A percentile compares a stretch with the other conserved stretches of the same genome.
phyloP scores from a whole-genome alignment of 37 sponge, comb jelly and placozoan species.

The Chondrosia reniformis region DNA sequence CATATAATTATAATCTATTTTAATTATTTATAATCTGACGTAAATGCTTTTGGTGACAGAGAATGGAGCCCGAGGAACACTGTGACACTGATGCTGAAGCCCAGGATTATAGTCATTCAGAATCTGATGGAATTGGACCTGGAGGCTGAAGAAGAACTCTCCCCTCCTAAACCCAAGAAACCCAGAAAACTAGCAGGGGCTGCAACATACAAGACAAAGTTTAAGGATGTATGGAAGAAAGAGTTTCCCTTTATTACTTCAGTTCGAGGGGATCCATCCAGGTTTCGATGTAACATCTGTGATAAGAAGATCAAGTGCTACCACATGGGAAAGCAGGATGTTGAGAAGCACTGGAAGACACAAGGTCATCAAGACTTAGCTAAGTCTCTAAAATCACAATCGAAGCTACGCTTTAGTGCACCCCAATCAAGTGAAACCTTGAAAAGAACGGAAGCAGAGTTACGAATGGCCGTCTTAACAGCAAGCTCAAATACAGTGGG shows the following conservation, averaged over 20 bases:
- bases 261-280: not conserved
- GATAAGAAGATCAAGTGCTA: conserved; percentile 13
- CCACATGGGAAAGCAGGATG: conserved; percentile 28
- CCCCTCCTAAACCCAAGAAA: not conserved
- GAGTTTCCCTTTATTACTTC: conserved; percentile 9
- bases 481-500: conserved; percentile 37
- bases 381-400: not conserved
- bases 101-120: too few species aligned
- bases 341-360: conserved; percentile 3
- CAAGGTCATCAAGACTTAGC: not conserved
- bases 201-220: conserved; percentile 13
- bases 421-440: conserved; percentile 4
- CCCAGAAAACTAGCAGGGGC: not conserved
- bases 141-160: not conserved
- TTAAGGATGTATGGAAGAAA: conserved; percentile 22
- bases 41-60: too few species aligned
- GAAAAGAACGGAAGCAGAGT: conserved; percentile 40
- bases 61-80: too few species aligned
- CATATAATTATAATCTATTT: too few species aligned
- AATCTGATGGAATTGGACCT: too few species aligned
- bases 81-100: too few species aligned
- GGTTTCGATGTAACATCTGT: conserved; percentile 13
- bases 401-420: not conserved
- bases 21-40: too few species aligned
- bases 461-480: conserved; percentile 38